Base-by-base conservation (phyloP, 2,113 vertebrate species). In the Hydropotes inermis region DNA sequence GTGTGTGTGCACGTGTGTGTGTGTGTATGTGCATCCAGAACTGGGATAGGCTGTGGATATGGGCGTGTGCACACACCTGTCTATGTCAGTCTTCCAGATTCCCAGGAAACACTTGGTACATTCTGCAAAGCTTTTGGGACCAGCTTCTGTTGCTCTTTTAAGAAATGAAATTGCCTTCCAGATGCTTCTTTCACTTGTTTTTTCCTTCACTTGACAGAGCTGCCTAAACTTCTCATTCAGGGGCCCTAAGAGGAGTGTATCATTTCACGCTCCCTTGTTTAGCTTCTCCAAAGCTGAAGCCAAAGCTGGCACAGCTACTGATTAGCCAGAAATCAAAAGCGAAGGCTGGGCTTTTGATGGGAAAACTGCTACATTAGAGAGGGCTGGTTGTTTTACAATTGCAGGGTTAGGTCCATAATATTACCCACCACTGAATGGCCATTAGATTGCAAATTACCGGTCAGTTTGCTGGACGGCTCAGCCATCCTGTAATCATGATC, bases 361-460 rank as follows among this genome's bases (percentile, higher is more conserved):
- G 98, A 93, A 98, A 98, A 98, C 98, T 96, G 98, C 94, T 98
- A 87, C 97, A 97, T 97, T 97, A 98, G 86, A 95, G 96, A 92
- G 79, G 82, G 86, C 93, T 95, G 89, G 94, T 90, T 97, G 95
- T 95, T 97, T 97, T 81, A 94, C 98, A 98, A 98, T 98, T 98
- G 98, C 94, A 97, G 98, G 97, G 97, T 98, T 97, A 97, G 94
- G 91, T 87, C 96, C 92, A 97, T 96, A 97, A 93, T 97, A 97
- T 97, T 97, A 96, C 91, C 96, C 94, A 87, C 95, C 55, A 60
- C 93, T 95, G 98, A 98, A 97, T 92, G 96, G 95, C 97, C 91
- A 97, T 98, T 97, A 97, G 95, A 94, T 98, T 97, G 97, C 96
- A 98, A 98, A 98, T 98, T 97, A 97, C 95, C 47, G 98, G 98